Base-by-base conservation (phyloP, 2,888 invertebrate genomes). In the Maniola hyperantus region DNA sequence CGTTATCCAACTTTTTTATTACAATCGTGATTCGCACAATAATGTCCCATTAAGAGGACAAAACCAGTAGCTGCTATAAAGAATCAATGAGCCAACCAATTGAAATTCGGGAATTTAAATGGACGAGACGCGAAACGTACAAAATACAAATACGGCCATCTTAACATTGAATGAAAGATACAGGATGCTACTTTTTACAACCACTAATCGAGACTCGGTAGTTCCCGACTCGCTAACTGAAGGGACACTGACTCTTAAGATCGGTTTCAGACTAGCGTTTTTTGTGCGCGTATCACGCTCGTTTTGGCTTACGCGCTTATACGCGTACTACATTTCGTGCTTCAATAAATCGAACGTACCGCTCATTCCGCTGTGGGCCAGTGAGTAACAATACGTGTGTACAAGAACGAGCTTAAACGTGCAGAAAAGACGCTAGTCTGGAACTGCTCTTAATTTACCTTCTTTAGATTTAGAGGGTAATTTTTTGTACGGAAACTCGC, bases 1-100 rank as follows among this genome's bases (percentile, higher is more conserved):
- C 69, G 69, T 72, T 63, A 67, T 67, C 66, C 71, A 67, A 67
- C 62, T 65, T 73, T 74, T 71, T 74, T 44, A 66, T 65, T 58
- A 57, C 57, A 66, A 20, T 73, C 73, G 72, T 69, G 73, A 66
- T 68, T 65, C 60, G 74, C 71, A 73, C 72, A 67, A 65, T 68
- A 73, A 74, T 73, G 68, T 62, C 61, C 62, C 64, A 68, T 67
- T 68, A 73, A 67, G 68, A 53, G 11, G 57, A 63, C 66, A 58
- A 66, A 70, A 64, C 69, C 66, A 66, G 66, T 54, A 68, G 61
- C 57, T 15, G 33, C 57, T 58, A 62, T 60, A 68, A 64, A 65
- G 58, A 71, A 65, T 73, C 69, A 73, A 71, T 73, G 71, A 69
- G 64, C 51, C 62, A 57, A 54, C 66, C 39, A 65, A 66, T 74